Evolutionary conservation across 2,113 vertebrate genomes (phyloP).

Genomic region (Geococcyx californianus): DNA sequence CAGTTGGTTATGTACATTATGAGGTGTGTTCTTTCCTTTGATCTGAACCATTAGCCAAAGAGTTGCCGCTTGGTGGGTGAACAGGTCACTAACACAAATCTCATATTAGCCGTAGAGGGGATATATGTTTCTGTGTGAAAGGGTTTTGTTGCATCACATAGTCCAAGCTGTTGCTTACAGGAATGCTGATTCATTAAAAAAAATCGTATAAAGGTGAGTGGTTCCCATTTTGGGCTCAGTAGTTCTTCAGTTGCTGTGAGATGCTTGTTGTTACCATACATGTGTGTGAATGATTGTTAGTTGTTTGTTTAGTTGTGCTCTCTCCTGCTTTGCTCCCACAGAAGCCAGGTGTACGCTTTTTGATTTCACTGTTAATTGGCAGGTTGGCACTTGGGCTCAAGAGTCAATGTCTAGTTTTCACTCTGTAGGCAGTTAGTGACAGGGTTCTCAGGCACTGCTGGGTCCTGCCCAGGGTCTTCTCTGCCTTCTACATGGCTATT

Average conservation of each 20-base stretch:
- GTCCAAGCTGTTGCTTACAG: background rate
- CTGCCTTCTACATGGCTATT: background rate
- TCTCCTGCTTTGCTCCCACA: background rate
- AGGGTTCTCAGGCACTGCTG: background rate
- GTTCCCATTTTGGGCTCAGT: background rate
- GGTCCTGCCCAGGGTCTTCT: background rate
- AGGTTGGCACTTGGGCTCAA: background rate
- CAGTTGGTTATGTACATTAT: slow-evolving; percentile 56
- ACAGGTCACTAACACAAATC: slow-evolving; percentile 1
- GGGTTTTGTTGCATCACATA: background rate
- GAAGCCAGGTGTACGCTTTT: background rate
- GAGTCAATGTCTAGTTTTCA: background rate
- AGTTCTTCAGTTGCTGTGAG: background rate
- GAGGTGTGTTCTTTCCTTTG: slow-evolving; percentile 33
- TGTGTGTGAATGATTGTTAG: background rate
- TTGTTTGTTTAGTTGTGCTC: background rate
- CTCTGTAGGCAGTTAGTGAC: background rate
- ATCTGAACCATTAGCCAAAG: slow-evolving; percentile 38
- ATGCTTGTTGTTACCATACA: background rate
- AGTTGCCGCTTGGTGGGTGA: slow-evolving; percentile 17
- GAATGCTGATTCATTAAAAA: background rate
- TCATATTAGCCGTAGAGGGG: background rate
- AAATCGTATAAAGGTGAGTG: background rate
- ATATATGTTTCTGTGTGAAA: background rate
- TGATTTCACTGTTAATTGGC: background rate